Conservation (phyloP, 2,797 vertebrate genomes). For the Poeciliopsis infans region DNA sequence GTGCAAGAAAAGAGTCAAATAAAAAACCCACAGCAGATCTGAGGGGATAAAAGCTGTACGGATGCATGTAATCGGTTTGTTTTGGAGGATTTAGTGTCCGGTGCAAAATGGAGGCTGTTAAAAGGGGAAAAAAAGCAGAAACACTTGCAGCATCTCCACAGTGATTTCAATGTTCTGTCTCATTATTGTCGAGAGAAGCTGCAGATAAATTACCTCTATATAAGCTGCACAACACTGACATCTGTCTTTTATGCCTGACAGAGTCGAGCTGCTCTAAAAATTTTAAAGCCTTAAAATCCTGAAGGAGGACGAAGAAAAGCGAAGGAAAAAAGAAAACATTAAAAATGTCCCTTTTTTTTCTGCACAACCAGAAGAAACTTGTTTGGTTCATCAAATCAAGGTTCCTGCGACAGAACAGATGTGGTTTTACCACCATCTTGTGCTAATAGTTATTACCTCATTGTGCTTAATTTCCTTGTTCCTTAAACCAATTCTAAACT, state of each 20-base stretch:
- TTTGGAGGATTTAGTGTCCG: conserved; percentile 1
- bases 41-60: not conserved
- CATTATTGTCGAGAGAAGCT: not conserved
- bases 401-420: conserved; percentile 3
- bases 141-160: not conserved
- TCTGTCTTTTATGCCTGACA: not conserved
- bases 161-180: not conserved
- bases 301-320: not conserved
- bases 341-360: not conserved
- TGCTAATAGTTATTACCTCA: conserved; percentile 8
- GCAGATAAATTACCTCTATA: not conserved
- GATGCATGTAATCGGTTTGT: not conserved
- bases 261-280: not conserved
- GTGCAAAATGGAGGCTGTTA: not conserved
- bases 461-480: conserved; percentile 1
- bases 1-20: not conserved
- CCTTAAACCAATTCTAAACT: conserved; percentile 2
- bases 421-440: not conserved
- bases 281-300: not conserved
- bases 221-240: not conserved
- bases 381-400: conserved; percentile 1
- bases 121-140: not conserved
- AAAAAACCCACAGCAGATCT: not conserved
- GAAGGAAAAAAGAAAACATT: not conserved
- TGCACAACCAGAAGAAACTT: not conserved